Evolutionary conservation across 2,797 vertebrate genomes (phyloP), one percentile per base, ranked within the genome.

Genomic region (Eleutherodactylus coqui): DNA sequence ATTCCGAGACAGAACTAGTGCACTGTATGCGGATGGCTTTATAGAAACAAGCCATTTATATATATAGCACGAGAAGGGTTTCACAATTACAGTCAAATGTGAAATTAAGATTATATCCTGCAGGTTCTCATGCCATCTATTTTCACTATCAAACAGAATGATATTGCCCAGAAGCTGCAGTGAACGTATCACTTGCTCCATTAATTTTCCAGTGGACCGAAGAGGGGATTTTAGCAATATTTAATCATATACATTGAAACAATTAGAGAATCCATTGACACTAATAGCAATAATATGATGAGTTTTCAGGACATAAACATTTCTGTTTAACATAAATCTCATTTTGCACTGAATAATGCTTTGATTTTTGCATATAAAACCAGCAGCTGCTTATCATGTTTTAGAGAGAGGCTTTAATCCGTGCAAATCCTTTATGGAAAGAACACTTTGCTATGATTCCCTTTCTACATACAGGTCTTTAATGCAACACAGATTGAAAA

Each of bases 181-280:
- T 55, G 70, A 77, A 76, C 36, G 75, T 6, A 84, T 84, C 38
- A 72, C 24, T 72, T 2, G 55, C 82, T 76, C 53, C 55, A 75
- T 84, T 62, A 75, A 84, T 60, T 58, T 84, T 41, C 29, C 82
- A 84, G 72, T 72, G 55, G 51, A 21, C 32, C 34, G 47, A 43
- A 84, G 41, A 47, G 10, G 70, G 27, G 24, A 72, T 34, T 75
- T 75, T 21, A 6, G 64, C 60, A 47, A 83, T 27, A 55, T 75
- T 41, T 34, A 47, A 75, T 83, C n/a, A 62, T 47, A 75, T 84
- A 21, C 11, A 62, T 55, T 38, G 32, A 47, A 84, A 76, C 53
- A 60, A 75, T 83, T 83, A 75, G 34, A 45, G 32, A 83, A 24
- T 24, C 29, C 36, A 47, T 75, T 49, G 53, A 49, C n/a, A 60